Base-by-base conservation (phyloP, 2,113 vertebrate species). In the Carassius gibelio region DNA sequence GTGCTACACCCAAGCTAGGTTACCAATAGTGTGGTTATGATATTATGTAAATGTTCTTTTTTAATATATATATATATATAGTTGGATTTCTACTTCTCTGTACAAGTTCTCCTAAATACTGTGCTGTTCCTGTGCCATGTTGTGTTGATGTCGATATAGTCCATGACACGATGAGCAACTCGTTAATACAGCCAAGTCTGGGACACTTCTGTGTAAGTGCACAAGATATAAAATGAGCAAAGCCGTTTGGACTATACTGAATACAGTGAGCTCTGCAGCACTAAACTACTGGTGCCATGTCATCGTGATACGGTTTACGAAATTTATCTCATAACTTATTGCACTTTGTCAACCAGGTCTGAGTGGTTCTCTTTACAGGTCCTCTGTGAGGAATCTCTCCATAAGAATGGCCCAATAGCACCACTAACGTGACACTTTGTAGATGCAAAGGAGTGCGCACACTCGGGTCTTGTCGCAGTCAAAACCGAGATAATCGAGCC, bases 1-100 rank as follows among this genome's bases (percentile, higher is more conserved):
- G 88, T 88, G 88, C 85, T 88, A 87, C 77, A 74, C 62, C 23
- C 10, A 34, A 82, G 64, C 80, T 66, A 52, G 45, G 62, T 71
- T 52, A 74, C 71, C 23, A 23, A 30, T 74, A 45, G 76, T 76
- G 23, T 61, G 38, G 17, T 77, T 87, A 48, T 75, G 55, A 15
- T 84, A 42, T 83, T 76, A 59, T 85, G 61, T 59, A 26, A n/a
- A 71, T 36, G 36, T 26, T 45, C 26, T 26, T 26, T 26, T 26
- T 26, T 26, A 26, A 30, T 30, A 30, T 30, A 30, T 30, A 30
- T 30, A 38, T 38, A 38, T 42, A 0, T 45, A 45, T 2, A 26
- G 45, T 48, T 11, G 10, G 45, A 48, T 52, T 50, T 81, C 36
- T 75, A 66, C 68, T 76, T 57, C n/a, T 62, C 19, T 85, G 66